These are phyloP conservation scores for Ibidorhyncha struthersii DNA, from an alignment of 2,113 vertebrate genomes.

Conservation along the genomic window DNA sequence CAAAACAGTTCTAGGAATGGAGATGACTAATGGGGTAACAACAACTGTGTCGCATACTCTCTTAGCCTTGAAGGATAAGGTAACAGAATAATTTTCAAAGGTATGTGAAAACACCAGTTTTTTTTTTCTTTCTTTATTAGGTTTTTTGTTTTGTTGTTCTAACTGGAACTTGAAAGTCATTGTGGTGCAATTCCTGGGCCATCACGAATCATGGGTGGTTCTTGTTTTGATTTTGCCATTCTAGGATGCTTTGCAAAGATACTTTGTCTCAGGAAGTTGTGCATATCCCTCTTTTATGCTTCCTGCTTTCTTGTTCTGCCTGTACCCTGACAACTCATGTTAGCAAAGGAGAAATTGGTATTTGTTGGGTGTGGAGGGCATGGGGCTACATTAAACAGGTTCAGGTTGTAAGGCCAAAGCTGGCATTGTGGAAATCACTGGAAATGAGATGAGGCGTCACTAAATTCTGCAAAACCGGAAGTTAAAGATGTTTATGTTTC, in stretches of 20 bases:
- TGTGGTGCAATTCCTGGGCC: not conserved
- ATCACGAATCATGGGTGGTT: not conserved
- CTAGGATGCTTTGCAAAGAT: not conserved
- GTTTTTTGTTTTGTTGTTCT: not conserved
- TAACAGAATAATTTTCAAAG: not conserved
- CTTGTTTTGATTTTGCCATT: not conserved
- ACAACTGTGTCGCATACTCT: accelerated
- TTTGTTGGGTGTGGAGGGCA: not conserved
- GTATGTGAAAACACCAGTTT: not conserved
- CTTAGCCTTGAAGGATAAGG: not conserved
- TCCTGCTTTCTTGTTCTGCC: not conserved
- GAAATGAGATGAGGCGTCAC: not conserved
- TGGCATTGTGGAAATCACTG: not conserved
- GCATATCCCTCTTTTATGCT: not conserved
- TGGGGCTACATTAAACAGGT: not conserved
- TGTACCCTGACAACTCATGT: not conserved
- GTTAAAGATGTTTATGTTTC: not conserved
- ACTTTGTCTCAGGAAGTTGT: not conserved
- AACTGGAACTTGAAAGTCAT: not conserved
- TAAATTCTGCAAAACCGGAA: not conserved
- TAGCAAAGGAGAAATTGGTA: not conserved
- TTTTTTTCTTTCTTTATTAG: not conserved
- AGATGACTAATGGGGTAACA: not conserved
- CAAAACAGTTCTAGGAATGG: not conserved
- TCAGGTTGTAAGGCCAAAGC: not conserved